Conservation (phyloP, 2,888 invertebrate genomes). For the Leptura quadrifasciata region DNA sequence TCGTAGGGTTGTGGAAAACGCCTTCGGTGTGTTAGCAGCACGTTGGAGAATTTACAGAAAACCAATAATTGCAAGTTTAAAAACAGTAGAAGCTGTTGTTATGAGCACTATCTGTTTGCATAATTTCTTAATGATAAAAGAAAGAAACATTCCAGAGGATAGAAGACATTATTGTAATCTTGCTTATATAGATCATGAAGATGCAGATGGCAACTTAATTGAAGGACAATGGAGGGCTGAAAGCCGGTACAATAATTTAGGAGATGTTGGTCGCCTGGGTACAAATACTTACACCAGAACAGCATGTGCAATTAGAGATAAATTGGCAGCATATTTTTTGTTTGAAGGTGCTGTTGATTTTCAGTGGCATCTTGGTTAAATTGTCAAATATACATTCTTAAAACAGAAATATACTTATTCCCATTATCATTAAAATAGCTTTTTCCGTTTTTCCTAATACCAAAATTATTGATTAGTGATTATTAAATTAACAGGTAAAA, state of each 20-base stretch:
- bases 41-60: slow-evolving; percentile 16
- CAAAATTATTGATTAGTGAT: no score
- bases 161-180: not conserved
- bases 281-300: not conserved
- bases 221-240: slow-evolving; percentile 19
- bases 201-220: slow-evolving; percentile 1
- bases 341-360: slow-evolving; percentile 17
- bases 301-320: slow-evolving; percentile 4
- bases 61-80: not conserved
- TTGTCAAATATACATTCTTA: slow-evolving; percentile 9
- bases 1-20: slow-evolving; percentile 8
- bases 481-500: no score
- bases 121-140: slow-evolving; percentile 10
- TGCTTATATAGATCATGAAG: slow-evolving; percentile 21
- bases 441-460: not conserved
- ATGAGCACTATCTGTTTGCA: slow-evolving; percentile 18
- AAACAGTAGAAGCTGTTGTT: slow-evolving; percentile 2
- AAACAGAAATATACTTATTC: slow-evolving; percentile 13
- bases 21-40: slow-evolving; percentile 28
- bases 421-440: not conserved
- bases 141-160: not conserved
- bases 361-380: slow-evolving; percentile 18
- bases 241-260: slow-evolving; percentile 9
- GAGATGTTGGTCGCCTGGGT: not conserved
- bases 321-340: slow-evolving; percentile 24